Percentiles rank a stretch among this genome's conserved stretches.
These are phyloP conservation scores for Phlogophora meticulosa DNA, from an alignment of 2,888 invertebrate genomes.

Conservation along the genomic window DNA sequence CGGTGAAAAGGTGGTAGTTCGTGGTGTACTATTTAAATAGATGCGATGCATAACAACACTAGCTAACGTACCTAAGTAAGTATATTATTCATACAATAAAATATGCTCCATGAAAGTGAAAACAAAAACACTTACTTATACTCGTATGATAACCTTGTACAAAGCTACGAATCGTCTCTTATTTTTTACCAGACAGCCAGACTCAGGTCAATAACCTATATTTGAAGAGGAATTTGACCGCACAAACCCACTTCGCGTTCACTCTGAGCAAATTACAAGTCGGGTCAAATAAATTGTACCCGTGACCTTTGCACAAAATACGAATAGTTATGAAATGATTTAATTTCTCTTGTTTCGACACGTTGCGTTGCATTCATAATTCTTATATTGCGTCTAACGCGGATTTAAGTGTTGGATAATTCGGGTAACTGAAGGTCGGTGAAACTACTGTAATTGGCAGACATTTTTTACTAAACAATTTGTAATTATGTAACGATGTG, in stretches of 20 bases:
- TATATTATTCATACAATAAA: too few species aligned
- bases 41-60: too few species aligned
- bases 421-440: conserved; percentile 39
- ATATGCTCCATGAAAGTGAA: too few species aligned
- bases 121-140: too few species aligned
- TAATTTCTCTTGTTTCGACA: conserved; percentile 48
- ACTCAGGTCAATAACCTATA: conserved; percentile 13
- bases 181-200: too few species aligned
- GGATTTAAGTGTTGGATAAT: conserved; percentile 47
- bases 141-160: background rate
- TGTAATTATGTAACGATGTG: conserved; percentile 29
- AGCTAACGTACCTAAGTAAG: too few species aligned
- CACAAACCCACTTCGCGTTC: conserved; percentile 19
- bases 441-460: conserved; percentile 44
- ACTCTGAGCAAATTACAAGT: conserved; percentile 27
- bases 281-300: conserved; percentile 35
- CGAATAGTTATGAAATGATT: conserved; percentile 26
- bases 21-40: too few species aligned
- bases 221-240: conserved; percentile 11
- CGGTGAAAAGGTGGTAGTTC: too few species aligned
- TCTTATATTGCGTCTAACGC: conserved; percentile 34
- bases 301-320: conserved; percentile 45
- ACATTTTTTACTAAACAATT: conserved; percentile 19
- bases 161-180: background rate
- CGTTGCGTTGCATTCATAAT: conserved; percentile 44